phyloP scores from a whole-genome alignment of 2,113 vertebrate genomes.

The Protobothrops mucrosquamatus region DNA sequence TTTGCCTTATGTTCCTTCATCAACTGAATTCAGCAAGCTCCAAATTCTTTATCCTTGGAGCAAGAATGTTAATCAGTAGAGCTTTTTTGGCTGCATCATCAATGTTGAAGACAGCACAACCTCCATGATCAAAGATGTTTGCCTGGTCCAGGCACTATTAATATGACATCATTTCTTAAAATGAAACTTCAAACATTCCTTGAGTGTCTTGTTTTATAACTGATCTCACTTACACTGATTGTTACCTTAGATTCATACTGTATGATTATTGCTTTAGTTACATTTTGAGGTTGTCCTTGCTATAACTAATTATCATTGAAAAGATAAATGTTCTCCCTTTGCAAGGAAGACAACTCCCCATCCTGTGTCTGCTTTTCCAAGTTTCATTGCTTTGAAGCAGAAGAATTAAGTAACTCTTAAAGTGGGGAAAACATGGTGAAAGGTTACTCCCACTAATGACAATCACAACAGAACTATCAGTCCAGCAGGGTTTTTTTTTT shows the following conservation, averaged over 20 bases:
- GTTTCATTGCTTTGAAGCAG: neutral
- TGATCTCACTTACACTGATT: neutral
- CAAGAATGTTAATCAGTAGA: neutral
- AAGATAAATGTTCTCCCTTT: neutral
- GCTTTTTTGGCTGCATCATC: neutral
- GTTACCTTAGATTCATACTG: neutral
- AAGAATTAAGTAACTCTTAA: neutral
- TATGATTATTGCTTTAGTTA: neutral
- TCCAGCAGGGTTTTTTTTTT: neutral
- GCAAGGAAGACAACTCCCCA: neutral
- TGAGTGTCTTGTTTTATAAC: neutral
- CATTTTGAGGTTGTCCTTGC: neutral
- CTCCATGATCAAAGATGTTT: neutral
- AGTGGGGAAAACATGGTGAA: neutral
- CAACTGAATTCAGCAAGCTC: neutral
- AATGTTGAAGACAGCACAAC: neutral
- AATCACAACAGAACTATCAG: neutral
- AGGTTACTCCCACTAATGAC: neutral
- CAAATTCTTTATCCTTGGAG: neutral
- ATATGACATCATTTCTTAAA: neutral
- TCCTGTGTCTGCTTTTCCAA: neutral
- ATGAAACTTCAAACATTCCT: neutral
- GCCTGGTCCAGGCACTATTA: neutral
- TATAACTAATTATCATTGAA: neutral
- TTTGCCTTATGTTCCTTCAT: neutral